Conservation (phyloP, 2,113 vertebrate genomes). For the Xiphophorus hellerii region DNA sequence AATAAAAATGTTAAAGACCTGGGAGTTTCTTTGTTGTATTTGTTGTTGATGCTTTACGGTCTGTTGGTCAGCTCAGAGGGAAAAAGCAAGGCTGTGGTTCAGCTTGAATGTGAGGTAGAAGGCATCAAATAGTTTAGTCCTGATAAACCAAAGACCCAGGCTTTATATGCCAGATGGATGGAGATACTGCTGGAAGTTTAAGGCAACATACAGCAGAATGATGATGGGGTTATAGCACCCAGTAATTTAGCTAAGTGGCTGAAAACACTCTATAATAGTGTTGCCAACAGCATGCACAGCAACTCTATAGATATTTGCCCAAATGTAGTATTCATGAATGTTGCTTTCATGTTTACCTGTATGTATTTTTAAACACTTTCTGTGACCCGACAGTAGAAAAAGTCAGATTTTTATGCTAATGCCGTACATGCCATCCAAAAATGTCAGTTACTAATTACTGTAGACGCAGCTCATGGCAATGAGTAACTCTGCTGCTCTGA, state of each 20-base stretch:
- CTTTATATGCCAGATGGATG: constrained; percentile 63
- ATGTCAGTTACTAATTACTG: no score
- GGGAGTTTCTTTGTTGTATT: constrained; percentile 23
- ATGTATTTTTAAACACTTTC: no score
- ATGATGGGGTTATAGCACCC: constrained; percentile 64
- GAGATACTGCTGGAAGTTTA: constrained; percentile 60
- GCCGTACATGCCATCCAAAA: no score
- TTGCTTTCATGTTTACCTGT: neutral
- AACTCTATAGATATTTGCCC: neutral
- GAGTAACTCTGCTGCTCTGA: no score
- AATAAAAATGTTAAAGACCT: constrained; percentile 11
- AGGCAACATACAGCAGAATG: constrained; percentile 34
- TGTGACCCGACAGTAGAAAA: no score
- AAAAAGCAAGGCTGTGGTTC: constrained; percentile 61
- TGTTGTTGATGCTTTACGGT: constrained; percentile 41
- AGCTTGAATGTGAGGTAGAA: constrained; percentile 46
- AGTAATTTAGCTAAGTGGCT: constrained; percentile 60
- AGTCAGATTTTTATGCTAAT: no score
- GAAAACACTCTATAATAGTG: constrained; percentile 38
- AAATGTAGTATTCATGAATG: neutral
- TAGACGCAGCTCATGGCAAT: no score
- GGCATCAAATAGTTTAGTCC: constrained; percentile 50
- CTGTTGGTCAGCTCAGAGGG: constrained; percentile 51
- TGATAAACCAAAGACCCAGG: constrained; percentile 59
- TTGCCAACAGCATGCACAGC: neutral